A percentile compares a stretch with the other conserved stretches of the same genome.
These are phyloP conservation scores for Dunckerocampus dactyliophorus DNA, from an alignment of 2,113 vertebrate species.

Conservation along the genomic window DNA sequence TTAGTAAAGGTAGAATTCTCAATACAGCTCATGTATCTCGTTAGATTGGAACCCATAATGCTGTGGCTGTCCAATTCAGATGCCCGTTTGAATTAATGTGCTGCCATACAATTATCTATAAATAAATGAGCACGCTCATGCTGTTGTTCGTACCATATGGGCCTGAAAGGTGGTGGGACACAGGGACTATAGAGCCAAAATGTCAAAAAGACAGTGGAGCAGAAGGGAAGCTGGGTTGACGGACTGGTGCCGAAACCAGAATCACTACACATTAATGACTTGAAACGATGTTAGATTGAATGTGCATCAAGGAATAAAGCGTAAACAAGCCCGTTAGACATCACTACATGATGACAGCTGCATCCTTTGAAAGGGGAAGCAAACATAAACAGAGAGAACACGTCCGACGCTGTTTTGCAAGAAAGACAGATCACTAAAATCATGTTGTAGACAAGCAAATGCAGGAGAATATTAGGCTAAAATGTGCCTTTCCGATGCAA, in stretches of 20 bases:
- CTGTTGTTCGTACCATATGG: no score
- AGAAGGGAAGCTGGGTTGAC: neutral
- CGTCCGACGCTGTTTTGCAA: neutral
- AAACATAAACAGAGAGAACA: neutral
- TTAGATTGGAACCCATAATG: no score
- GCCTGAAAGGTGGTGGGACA: no score
- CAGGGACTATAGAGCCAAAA: no score
- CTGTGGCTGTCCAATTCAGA: neutral
- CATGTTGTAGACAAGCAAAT: neutral
- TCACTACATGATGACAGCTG: neutral
- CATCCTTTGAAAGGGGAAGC: neutral
- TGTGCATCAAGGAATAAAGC: neutral
- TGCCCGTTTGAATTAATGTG: neutral
- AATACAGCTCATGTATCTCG: no score
- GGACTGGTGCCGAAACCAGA: neutral
- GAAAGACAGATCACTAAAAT: neutral
- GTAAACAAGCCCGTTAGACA: neutral
- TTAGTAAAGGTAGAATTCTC: no score
- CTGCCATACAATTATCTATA: neutral
- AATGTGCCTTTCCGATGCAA: neutral
- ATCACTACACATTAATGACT: neutral
- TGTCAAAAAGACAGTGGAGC: no score
- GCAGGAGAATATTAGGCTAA: neutral
- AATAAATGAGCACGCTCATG: neutral
- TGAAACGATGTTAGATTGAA: neutral